Evolutionary conservation across 1,140 invertebrate species (phyloP), one percentile per base, ranked within the genome.

Genomic region (Trialeurodes vaporariorum): DNA sequence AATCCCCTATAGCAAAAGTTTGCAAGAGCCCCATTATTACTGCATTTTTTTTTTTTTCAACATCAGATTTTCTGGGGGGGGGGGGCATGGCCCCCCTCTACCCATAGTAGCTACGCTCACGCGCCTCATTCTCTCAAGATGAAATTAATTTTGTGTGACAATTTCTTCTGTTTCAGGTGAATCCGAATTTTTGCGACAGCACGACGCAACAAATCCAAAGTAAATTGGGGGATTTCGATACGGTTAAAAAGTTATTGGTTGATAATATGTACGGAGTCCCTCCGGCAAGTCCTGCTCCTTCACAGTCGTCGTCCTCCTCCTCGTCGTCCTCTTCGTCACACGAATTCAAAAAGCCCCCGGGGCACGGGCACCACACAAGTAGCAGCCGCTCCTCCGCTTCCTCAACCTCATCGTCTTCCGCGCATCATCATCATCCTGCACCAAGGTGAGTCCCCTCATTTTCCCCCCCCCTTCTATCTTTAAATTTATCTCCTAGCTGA

Each of bases 141-240:
- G n/a, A 58, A 58, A 25, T 64, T 64, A 22, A 22, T 22, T 58
- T 34, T 61, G 5, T 25, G 13, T 63, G 1, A 13, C 9, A 59
- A 62, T 27, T 27, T 59, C 67, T 61, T 67, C 58, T 67, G 27
- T 77, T 78, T 2, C 79, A 90, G 88, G 86, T 89, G 67, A 85
- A 79, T 70, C 86, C 83, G 71, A 84, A 83, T 73, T 80, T 82
- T 59, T 87, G 90, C 75, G 89, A 92, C 76, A 83, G 82, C 60
- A 83, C 86, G n/a, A 85, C 83, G 64, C 84, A 87, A 73, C 84
- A 89, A 74, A 89, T 91, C 71, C 86, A 88, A 74, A 85, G 82
- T 62, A 87, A 85, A 70, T 79, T 91, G 61, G 89, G 89, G 34
- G 85, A 86, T 73, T 91, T 86, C 76, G 81, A 84, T 59, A 77